Conservation (phyloP, 1,140 invertebrate genomes). For the Penaeus indicus region DNA sequence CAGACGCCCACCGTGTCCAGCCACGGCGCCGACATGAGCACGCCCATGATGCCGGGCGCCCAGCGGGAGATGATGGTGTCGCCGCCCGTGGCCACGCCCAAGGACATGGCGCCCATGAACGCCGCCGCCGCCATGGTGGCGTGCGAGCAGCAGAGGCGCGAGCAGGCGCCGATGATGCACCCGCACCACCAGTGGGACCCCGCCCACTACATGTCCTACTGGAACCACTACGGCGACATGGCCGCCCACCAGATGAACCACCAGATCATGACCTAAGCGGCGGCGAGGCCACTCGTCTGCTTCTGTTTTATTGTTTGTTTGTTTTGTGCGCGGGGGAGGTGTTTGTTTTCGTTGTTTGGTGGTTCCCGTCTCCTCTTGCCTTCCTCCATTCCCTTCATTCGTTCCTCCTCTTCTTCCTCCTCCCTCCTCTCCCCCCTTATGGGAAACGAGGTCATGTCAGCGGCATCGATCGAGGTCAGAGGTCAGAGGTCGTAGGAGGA, state of each 20-base stretch:
- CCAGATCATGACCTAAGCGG: constrained; percentile 60
- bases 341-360: no score
- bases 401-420: neutral
- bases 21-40: constrained; percentile 40
- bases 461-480: no score
- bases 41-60: constrained; percentile 44
- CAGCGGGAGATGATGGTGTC: constrained; percentile 43
- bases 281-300: neutral
- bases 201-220: constrained; percentile 60
- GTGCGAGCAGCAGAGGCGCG: constrained; percentile 44
- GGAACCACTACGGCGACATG: constrained; percentile 61
- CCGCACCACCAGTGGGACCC: constrained; percentile 56
- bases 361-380: neutral
- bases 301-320: neutral
- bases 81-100: constrained; percentile 40
- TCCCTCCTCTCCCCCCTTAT: neutral
- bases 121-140: constrained; percentile 36
- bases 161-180: constrained; percentile 34
- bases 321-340: neutral
- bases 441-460: no score
- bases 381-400: neutral
- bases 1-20: constrained; percentile 50
- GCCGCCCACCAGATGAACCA: constrained; percentile 62
- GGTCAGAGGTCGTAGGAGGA: no score
- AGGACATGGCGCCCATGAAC: constrained; percentile 59